Conservation (phyloP, 1,140 invertebrate genomes). For the Drosophila nebulosa region DNA sequence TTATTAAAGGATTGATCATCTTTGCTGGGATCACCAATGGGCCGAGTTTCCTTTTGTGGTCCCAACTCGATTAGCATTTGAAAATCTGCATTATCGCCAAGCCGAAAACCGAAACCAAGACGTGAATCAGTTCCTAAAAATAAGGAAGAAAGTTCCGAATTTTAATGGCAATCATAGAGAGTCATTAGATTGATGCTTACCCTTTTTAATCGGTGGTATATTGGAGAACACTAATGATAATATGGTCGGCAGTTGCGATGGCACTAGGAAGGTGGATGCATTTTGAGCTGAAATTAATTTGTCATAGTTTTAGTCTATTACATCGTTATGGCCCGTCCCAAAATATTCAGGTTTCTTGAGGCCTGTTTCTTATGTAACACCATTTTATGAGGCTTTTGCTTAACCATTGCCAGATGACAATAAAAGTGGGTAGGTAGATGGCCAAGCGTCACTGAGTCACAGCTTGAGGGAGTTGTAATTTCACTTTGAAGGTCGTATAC, state of each 20-base stretch:
- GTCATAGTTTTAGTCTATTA: conserved; percentile 4
- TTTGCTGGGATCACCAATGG: conserved; percentile 81
- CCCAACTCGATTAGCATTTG: conserved; percentile 89
- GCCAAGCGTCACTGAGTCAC: neutral
- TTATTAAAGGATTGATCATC: conserved; percentile 70
- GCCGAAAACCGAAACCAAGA: conserved; percentile 88
- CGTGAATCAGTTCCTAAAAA: conserved; percentile 88
- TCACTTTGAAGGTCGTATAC: conserved; percentile 33
- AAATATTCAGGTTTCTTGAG: neutral
- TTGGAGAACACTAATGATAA: conserved; percentile 90
- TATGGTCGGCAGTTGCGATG: conserved; percentile 88
- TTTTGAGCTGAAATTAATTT: conserved; percentile 38
- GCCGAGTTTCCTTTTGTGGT: conserved; percentile 86
- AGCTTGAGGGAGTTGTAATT: conserved; percentile 3
- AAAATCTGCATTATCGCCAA: conserved; percentile 90
- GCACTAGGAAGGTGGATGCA: conserved; percentile 84
- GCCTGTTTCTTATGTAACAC: conserved; percentile 4
- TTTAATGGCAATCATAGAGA: neutral
- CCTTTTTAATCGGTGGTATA: conserved; percentile 92
- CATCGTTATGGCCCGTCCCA: neutral
- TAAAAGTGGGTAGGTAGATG: neutral
- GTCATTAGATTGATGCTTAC: conserved; percentile 80
- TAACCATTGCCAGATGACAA: neutral
- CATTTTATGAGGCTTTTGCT: neutral
- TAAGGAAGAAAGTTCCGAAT: neutral